These are phyloP conservation scores for Sclerurus mexicanus DNA, from an alignment of 2,113 vertebrate genomes.

Conservation along the genomic window DNA sequence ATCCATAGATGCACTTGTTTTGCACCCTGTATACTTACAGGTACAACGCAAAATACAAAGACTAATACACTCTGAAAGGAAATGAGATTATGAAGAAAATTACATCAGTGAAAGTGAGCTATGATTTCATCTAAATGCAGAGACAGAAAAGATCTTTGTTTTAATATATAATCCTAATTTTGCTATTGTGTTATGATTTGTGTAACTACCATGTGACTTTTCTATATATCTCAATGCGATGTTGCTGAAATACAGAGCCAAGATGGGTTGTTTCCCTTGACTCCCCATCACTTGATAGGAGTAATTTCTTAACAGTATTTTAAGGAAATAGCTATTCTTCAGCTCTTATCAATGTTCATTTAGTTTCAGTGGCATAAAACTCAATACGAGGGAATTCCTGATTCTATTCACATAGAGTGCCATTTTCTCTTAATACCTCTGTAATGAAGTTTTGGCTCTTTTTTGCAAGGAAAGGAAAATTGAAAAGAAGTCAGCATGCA, in stretches of 20 bases:
- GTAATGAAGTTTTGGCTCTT: background rate
- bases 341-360: background rate
- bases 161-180: background rate
- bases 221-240: background rate
- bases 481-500: background rate
- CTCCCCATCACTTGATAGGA: background rate
- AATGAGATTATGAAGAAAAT: background rate
- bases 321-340: background rate
- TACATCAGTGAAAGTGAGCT: background rate
- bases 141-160: background rate
- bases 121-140: background rate
- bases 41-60: background rate
- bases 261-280: background rate
- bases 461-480: background rate
- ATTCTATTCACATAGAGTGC: background rate
- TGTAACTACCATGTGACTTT: background rate
- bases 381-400: background rate
- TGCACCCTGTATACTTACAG: background rate
- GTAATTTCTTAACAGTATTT: background rate
- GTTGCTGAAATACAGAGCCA: background rate
- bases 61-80: background rate
- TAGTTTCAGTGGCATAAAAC: background rate
- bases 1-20: background rate
- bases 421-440: background rate
- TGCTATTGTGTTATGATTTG: background rate